phyloP scores from a whole-genome alignment of 2,797 vertebrate genomes.

The Acomys russatus region DNA sequence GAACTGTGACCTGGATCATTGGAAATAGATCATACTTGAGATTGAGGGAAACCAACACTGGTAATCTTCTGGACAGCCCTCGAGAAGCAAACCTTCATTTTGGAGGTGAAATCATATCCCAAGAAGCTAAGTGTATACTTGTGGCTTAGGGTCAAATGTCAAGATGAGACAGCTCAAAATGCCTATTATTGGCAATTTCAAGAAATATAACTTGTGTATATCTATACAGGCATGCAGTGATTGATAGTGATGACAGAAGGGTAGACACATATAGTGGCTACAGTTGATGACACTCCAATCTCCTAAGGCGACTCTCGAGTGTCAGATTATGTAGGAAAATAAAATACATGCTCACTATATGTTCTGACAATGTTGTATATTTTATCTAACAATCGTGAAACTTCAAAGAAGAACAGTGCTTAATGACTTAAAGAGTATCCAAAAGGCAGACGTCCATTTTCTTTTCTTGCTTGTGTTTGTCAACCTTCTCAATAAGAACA shows the following conservation, averaged over 20 bases:
- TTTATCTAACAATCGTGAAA: background rate
- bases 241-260: background rate
- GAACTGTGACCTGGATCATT: background rate
- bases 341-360: background rate
- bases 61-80: background rate
- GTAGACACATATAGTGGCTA: background rate
- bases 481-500: background rate
- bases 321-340: fast-evolving
- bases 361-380: background rate
- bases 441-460: background rate
- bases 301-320: background rate
- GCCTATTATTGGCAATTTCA: background rate
- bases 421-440: background rate
- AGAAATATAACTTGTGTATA: background rate
- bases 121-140: background rate
- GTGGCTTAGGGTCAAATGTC: background rate
- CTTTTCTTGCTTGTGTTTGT: background rate
- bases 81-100: background rate
- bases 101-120: background rate
- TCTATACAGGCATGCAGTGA: background rate
- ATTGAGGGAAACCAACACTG: background rate
- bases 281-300: fast-evolving
- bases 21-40: background rate
- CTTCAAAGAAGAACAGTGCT: background rate
- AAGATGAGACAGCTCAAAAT: background rate